A percentile compares a stretch with the other conserved stretches of the same genome.
These are phyloP conservation scores for Ammodytes dubius DNA, from an alignment of 2,113 vertebrate genomes.

Conservation along the genomic window DNA sequence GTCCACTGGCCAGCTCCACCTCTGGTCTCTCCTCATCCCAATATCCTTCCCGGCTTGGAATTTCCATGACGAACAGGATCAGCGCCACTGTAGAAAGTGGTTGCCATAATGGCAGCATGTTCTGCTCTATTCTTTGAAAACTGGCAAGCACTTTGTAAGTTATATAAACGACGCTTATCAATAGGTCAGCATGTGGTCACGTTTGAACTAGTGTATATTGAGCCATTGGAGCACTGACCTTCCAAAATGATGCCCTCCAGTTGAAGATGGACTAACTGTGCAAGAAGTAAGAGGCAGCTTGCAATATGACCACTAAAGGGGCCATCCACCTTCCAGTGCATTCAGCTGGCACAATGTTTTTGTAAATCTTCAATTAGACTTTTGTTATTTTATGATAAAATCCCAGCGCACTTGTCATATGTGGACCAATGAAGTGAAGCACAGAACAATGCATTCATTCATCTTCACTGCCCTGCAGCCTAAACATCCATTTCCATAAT, in stretches of 20 bases:
- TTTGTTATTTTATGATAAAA: conserved; percentile 30
- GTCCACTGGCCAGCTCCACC: conserved; percentile 83
- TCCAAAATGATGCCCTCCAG: not conserved
- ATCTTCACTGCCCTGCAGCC: not conserved
- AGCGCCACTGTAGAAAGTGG: conserved; percentile 88
- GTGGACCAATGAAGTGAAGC: not conserved
- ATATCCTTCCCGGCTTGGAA: conserved; percentile 80
- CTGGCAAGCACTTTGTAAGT: conserved; percentile 4
- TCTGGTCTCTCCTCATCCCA: conserved; percentile 72
- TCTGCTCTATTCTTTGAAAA: conserved; percentile 89
- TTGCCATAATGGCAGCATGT: conserved; percentile 89
- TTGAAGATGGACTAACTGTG: not conserved
- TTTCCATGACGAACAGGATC: conserved; percentile 88
- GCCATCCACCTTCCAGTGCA: not conserved
- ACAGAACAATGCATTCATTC: not conserved
- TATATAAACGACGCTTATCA: not conserved
- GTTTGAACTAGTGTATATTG: not conserved
- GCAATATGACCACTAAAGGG: conserved; percentile 26
- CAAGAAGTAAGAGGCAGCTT: conserved; percentile 12
- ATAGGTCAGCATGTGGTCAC: not conserved
- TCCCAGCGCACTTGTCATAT: not conserved
- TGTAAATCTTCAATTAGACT: conserved; percentile 30
- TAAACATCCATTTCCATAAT: not conserved
- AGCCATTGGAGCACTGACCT: not conserved
- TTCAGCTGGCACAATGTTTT: conserved; percentile 1